phyloP scores from a whole-genome alignment of 2,113 vertebrate species.

The Ptychochromis oligacanthus region DNA sequence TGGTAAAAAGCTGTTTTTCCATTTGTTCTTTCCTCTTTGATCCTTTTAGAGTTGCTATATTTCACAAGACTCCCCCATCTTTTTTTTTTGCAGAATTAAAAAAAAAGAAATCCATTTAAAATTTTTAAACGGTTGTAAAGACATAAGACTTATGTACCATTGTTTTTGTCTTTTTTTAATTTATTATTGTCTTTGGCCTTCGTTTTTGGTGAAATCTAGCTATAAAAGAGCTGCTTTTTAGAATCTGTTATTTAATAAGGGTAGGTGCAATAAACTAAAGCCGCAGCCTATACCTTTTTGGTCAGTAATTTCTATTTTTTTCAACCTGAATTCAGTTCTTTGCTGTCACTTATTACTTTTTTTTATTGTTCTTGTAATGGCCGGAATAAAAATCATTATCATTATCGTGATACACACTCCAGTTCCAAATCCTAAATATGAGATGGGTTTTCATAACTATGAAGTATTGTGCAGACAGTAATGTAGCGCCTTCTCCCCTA shows the following conservation, averaged over 20 bases:
- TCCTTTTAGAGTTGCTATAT: background rate
- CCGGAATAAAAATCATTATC: background rate
- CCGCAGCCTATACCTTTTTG: background rate
- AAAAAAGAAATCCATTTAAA: background rate
- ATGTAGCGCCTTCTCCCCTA: background rate
- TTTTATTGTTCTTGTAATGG: background rate
- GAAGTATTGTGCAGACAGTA: background rate
- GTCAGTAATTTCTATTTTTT: background rate
- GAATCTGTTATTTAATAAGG: background rate
- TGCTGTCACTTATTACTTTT: background rate
- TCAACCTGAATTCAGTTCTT: background rate
- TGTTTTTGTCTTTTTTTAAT: too few relatives aligned
- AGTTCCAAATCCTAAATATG: background rate
- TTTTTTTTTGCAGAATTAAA: background rate
- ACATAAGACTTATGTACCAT: too few relatives aligned
- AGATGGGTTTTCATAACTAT: too few relatives aligned
- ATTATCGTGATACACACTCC: fast-evolving
- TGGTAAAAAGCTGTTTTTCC: too few relatives aligned
- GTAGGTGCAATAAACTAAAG: too few relatives aligned
- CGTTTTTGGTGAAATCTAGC: background rate
- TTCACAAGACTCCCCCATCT: background rate
- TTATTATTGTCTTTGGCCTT: too few relatives aligned
- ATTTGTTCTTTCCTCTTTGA: too few relatives aligned
- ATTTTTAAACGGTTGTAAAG: too few relatives aligned
- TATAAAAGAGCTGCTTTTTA: background rate